Base-by-base conservation (phyloP, 1,140 invertebrate species). In the Orchestia grillus region DNA sequence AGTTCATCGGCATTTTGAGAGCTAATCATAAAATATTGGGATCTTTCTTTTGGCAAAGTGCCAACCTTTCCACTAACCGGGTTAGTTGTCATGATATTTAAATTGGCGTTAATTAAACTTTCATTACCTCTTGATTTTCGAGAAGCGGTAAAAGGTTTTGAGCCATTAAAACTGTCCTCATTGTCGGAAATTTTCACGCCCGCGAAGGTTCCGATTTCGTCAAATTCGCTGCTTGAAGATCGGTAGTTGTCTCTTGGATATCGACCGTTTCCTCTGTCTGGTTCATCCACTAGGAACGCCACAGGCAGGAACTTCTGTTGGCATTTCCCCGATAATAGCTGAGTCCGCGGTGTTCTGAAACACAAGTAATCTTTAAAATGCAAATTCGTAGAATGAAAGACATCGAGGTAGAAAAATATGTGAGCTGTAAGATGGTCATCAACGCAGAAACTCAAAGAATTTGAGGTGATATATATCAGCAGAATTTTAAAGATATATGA, bases 281-380 rank as follows among this genome's bases (percentile, higher is more conserved):
- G 41, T 90, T 90, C n/a, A 44, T 90, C 88, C 41, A 90, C 43
- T 4, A 90, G 43, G 88, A 90, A 90, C 41, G 88, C 88, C 8
- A 90, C 88, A 8, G 88, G 88, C 88, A 90, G 88, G 41, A 90
- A 90, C 43, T 90, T 90, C 41, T 90, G 88, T 44, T 44, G n/a
- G 43, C 88, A 90, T 15, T 41, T 4, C 88, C 88, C 88, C 15
- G 88, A 90, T 36, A 90, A 11, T 41, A 90, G 88, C 41, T 90
- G 88, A 41, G 88, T 90, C 4, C 41, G n/a, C 41, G 88, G 88
- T 36, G 88, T 90, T 44, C 88, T 90, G 88, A 42, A 77, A 77
- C 28, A 36, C 11, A 36, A 77, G 11, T 77, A 36, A 77, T 15
- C 62, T 3, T 77, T 36, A 77, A 77, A n/a, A n/a, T n/a, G n/a